phyloP scores from a whole-genome alignment of 1,140 invertebrate species.

The Saccostrea cuccullata region DNA sequence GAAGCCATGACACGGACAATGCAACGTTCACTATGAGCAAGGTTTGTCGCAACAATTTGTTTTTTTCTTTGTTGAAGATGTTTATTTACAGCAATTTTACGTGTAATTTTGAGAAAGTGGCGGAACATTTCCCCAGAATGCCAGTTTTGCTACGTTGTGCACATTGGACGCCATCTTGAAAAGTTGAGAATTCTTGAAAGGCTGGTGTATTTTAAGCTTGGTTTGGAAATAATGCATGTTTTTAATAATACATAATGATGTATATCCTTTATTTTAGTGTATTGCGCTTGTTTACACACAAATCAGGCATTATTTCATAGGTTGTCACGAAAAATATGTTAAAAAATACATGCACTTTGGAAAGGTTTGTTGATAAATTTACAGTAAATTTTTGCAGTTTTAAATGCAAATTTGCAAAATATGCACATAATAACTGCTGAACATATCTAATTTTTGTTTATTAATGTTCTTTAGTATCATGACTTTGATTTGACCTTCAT shows the following conservation, averaged over 20 bases:
- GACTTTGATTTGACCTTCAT: conserved; percentile 61
- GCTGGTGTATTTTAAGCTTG: not conserved
- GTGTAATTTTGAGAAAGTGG: not conserved
- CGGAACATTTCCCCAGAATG: not conserved
- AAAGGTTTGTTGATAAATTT: conserved; percentile 31
- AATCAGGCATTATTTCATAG: not conserved
- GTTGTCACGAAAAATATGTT: not conserved
- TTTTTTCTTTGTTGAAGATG: conserved; percentile 21
- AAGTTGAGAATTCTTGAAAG: conserved; percentile 40
- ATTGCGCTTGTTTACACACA: not conserved
- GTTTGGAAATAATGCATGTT: not conserved
- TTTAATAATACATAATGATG: not conserved
- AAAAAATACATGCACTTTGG: not conserved
- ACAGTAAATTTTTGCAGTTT: not conserved
- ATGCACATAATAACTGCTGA: conserved; percentile 70
- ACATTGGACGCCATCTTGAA: conserved; percentile 53
- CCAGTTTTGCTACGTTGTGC: conserved; percentile 17
- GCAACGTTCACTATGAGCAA: conserved; percentile 60
- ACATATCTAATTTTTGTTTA: conserved; percentile 64
- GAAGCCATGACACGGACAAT: conserved; percentile 56
- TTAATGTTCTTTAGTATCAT: conserved; percentile 45
- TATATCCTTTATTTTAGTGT: not conserved
- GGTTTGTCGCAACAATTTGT: conserved; percentile 47
- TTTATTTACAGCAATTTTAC: conserved; percentile 12
- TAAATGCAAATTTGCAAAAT: conserved; percentile 31